Percentiles rank a stretch among this genome's conserved stretches.
Conservation (phyloP, 2,888 invertebrate genomes). For the Ichneumoninae sp. region DNA sequence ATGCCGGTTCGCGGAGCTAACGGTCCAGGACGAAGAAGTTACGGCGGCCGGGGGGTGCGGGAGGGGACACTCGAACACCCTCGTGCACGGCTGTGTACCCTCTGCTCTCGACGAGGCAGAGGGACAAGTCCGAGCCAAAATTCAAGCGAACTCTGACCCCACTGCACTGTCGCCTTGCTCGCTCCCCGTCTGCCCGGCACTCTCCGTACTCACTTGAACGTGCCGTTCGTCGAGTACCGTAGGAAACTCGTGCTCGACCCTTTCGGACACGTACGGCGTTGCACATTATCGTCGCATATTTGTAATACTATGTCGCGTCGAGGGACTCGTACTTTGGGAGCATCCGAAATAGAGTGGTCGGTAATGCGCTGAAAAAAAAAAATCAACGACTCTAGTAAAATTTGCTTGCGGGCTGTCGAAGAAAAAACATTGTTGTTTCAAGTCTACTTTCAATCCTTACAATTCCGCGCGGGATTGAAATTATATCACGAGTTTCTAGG, state of each 20-base stretch:
- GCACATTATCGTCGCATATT: background rate
- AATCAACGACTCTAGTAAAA: too few species aligned
- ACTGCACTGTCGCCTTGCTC: background rate
- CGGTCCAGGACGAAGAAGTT: conserved; percentile 53
- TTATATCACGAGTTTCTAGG: too few species aligned
- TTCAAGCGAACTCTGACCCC: conserved; percentile 38
- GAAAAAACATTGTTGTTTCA: too few species aligned
- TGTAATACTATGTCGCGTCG: background rate
- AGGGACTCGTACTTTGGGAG: background rate
- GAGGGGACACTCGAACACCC: conserved; percentile 31
- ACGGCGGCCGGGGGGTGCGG: background rate
- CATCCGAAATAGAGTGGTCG: background rate
- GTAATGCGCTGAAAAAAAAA: background rate
- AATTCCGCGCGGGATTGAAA: too few species aligned
- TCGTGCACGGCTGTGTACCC: background rate
- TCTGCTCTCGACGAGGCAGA: conserved; percentile 20
- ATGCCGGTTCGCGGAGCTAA: conserved; percentile 31
- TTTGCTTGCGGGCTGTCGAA: too few species aligned
- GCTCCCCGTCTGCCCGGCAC: background rate
- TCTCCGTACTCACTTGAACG: conserved; percentile 18
- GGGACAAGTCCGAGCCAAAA: conserved; percentile 57
- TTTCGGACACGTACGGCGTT: conserved; percentile 58
- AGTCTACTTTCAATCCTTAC: too few species aligned
- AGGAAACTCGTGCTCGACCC: conserved; percentile 33
- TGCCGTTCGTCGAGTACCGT: conserved; percentile 19